Base-by-base conservation (phyloP, 1,140 invertebrate genomes). In the Drosophila triauraria region DNA sequence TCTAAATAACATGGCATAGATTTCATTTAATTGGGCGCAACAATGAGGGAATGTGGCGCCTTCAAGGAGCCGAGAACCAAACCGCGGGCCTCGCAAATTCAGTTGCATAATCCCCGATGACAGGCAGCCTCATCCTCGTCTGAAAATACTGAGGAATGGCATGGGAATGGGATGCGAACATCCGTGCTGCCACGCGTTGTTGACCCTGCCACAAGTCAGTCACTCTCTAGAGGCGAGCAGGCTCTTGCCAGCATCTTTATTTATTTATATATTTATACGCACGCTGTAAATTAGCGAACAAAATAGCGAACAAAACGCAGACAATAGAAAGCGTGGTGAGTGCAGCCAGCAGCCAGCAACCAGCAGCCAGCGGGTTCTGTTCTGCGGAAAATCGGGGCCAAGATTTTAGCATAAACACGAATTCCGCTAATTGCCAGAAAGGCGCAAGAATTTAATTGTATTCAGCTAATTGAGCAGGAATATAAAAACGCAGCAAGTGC, bases 251-350 rank as follows among this genome's bases (percentile, higher is more conserved):
- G 35, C 54, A 74, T n/a, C 84, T 81, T 81, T 90, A 90, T 85
- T 85, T 88, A 78, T 86, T 70, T 43, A 90, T 81, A 79, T 78
- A 85, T 79, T 85, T 88, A 80, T 88, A 83, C 80, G 84, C 83
- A 88, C 77, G 84, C 77, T 84, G 80, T 88, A 87, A 87, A 88
- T 90, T 90, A 84, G 80, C 81, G 67, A 82, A 50, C 51, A 60
- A 80, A 82, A 69, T 53, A 69, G 58, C 51, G 42, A 43, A 48
- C 54, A 68, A 54, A 57, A 30, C 30, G 44, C 63, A 78, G 56
- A 79, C 75, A 65, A 78, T 72, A 42, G 43, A 72, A 20, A 72
- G 32, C 9, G 71, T 38, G n/a, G 59, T 40, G 51, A 46, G 50
- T 42, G 50, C 20, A 65, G 20, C 38, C 53, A 30, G 27, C 6